Evolutionary conservation across 2,113 vertebrate genomes (phyloP).

Genomic region (Nerophis lumbriciformis): DNA sequence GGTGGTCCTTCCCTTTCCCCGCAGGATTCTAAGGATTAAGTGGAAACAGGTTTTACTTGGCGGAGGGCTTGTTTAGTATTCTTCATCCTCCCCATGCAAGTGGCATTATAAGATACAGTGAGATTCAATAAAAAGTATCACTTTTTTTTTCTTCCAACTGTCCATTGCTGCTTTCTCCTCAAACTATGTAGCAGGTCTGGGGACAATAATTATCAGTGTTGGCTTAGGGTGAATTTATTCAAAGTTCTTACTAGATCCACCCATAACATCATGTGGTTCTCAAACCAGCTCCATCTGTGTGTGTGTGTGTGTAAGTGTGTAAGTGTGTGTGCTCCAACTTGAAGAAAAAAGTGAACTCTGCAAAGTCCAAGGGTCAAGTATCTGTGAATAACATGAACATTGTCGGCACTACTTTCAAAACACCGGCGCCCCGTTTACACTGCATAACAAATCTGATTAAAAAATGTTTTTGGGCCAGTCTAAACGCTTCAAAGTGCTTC

Average conservation of each 20-base stretch:
- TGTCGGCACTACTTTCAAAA: slow-evolving; percentile 38
- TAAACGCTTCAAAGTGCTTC: too few species aligned
- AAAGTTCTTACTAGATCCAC: slow-evolving; percentile 27
- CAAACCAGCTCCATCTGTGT: slow-evolving; percentile 45
- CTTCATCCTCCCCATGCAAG: slow-evolving; percentile 20
- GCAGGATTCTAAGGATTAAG: slow-evolving; percentile 3
- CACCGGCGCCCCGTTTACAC: too few species aligned
- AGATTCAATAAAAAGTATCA: slow-evolving; percentile 28
- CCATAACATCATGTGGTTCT: slow-evolving; percentile 24
- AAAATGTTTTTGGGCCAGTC: too few species aligned
- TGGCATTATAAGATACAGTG: slow-evolving; percentile 30
- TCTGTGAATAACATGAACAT: slow-evolving; percentile 40
- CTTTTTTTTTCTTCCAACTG: neutral
- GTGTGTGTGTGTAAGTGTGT: neutral
- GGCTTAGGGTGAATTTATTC: slow-evolving; percentile 46
- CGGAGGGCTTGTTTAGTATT: neutral
- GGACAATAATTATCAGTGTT: slow-evolving; percentile 42
- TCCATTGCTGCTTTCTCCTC: neutral
- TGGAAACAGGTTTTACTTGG: slow-evolving; percentile 6
- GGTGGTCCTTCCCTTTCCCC: slow-evolving; percentile 6
- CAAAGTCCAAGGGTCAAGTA: slow-evolving; percentile 30
- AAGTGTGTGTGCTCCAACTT: slow-evolving; percentile 6
- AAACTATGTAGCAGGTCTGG: slow-evolving; percentile 32
- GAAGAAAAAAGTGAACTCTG: slow-evolving; percentile 2
- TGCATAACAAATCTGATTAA: too few species aligned